phyloP scores from a whole-genome alignment of 2,888 invertebrate genomes.

The Lithophane semibrunnea region DNA sequence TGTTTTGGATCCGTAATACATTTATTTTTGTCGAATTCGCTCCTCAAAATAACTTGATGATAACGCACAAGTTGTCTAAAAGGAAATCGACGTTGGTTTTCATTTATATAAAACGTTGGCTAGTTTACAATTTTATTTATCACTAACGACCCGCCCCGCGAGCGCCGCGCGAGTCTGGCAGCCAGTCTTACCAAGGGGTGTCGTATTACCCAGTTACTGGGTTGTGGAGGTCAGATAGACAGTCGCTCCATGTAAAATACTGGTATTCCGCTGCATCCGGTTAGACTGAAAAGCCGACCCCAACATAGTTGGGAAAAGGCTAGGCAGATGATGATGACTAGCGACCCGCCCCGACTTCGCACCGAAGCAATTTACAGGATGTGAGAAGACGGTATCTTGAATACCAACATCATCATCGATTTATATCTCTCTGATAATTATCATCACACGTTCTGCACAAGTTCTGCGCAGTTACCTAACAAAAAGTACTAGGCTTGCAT shows the following conservation, averaged over 20 bases:
- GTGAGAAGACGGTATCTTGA: background rate
- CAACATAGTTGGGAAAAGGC: too few relatives aligned
- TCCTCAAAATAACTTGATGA: constrained; percentile 94
- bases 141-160: too few relatives aligned
- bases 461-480: too few relatives aligned
- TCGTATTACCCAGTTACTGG: too few relatives aligned
- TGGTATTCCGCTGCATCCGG: too few relatives aligned
- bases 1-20: constrained; percentile 92
- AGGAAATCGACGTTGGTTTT: constrained; percentile 24
- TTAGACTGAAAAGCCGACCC: too few relatives aligned
- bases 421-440: background rate
- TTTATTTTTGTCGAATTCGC: constrained; percentile 94
- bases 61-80: constrained; percentile 93
- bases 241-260: too few relatives aligned
- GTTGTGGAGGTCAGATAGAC: too few relatives aligned
- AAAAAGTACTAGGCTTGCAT: background rate
- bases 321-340: too few relatives aligned
- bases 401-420: background rate
- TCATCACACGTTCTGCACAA: background rate
- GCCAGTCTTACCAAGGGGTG: too few relatives aligned
- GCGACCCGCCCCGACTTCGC: background rate
- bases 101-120: background rate
- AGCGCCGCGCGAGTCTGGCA: too few relatives aligned
- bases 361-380: background rate
- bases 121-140: background rate